Conservation (phyloP, 2,888 invertebrate genomes). For the Andrena flavipes region DNA sequence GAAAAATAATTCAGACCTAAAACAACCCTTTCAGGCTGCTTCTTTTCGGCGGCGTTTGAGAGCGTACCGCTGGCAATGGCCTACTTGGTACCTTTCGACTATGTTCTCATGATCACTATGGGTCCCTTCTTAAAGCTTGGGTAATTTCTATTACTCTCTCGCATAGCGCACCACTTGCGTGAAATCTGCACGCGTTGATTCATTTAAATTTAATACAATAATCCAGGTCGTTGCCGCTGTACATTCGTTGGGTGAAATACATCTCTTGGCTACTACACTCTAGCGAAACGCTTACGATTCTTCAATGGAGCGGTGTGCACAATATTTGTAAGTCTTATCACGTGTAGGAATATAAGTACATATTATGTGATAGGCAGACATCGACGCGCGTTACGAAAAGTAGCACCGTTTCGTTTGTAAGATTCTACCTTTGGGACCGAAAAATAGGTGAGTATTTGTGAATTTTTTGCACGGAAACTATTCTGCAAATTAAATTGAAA, state of each 20-base stretch:
- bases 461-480: no score
- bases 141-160: slow-evolving; percentile 85
- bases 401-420: no score
- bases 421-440: no score
- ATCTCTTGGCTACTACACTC: slow-evolving; percentile 95
- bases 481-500: no score
- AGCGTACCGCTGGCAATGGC: slow-evolving; percentile 93
- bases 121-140: slow-evolving; percentile 93
- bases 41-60: slow-evolving; percentile 94
- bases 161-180: background rate
- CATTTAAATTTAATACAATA: background rate
- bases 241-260: slow-evolving; percentile 91
- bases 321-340: slow-evolving; percentile 88
- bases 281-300: slow-evolving; percentile 92
- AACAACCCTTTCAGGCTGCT: slow-evolving; percentile 87
- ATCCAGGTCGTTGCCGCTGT: slow-evolving; percentile 89
- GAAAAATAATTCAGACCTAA: no score
- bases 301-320: slow-evolving; percentile 92
- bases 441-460: no score
- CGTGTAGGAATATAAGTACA: background rate
- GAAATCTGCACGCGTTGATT: background rate
- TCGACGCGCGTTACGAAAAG: no score
- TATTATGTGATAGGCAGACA: no score
- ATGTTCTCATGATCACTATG: slow-evolving; percentile 94
- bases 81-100: slow-evolving; percentile 94